phyloP scores from a whole-genome alignment of 2,888 invertebrate genomes.

The Tortricodes alternella region DNA sequence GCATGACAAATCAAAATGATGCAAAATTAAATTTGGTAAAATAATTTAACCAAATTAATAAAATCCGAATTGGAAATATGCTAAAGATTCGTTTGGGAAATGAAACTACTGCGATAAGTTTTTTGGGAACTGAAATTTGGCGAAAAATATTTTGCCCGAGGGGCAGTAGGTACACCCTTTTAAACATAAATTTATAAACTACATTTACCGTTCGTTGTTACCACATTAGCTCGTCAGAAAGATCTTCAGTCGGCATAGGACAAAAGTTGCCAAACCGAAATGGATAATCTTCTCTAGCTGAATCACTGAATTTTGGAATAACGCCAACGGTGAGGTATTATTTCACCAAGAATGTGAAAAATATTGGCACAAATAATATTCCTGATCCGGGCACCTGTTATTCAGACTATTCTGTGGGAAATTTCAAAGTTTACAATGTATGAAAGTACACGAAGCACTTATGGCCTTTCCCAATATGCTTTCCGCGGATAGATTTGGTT shows the following conservation, averaged over 20 bases:
- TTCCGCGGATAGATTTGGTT: too few relatives aligned
- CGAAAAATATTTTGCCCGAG: too few relatives aligned
- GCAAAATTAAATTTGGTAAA: too few relatives aligned
- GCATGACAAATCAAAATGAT: too few relatives aligned
- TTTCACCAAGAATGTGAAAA: slow-evolving; percentile 59
- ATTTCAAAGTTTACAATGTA: slow-evolving; percentile 25
- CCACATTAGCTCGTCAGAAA: slow-evolving; percentile 13
- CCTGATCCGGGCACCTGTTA: slow-evolving; percentile 61
- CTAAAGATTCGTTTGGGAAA: too few relatives aligned
- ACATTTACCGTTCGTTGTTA: background rate
- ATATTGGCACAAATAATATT: slow-evolving; percentile 74
- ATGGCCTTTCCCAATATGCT: too few relatives aligned
- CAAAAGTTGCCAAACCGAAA: slow-evolving; percentile 67
- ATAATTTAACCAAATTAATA: too few relatives aligned
- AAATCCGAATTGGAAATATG: too few relatives aligned
- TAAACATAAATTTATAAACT: background rate
- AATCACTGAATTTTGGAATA: slow-evolving; percentile 68
- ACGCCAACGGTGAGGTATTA: slow-evolving; percentile 65
- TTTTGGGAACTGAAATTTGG: too few relatives aligned
- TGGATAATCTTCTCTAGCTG: slow-evolving; percentile 64
- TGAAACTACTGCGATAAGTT: too few relatives aligned
- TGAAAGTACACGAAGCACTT: too few relatives aligned
- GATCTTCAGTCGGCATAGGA: slow-evolving; percentile 23
- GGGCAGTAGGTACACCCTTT: background rate
- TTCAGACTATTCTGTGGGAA: slow-evolving; percentile 38